Conservation (phyloP, 1,140 invertebrate species). For the Microplitis mediator region DNA sequence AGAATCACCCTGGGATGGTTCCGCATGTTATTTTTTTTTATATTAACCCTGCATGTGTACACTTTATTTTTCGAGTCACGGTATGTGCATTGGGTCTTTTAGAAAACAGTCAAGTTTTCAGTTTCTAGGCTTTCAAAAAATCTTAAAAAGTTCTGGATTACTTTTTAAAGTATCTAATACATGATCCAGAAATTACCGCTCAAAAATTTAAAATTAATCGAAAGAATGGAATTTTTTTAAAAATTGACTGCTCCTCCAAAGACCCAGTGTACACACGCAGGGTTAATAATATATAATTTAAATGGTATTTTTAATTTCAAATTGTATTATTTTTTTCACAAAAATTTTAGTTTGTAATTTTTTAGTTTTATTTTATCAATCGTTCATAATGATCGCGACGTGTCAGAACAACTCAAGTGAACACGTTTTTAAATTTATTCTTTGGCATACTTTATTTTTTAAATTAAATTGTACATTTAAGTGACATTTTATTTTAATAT, state of each 20-base stretch:
- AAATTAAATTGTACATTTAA: constrained; percentile 24
- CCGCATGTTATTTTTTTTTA: neutral
- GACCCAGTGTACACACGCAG: too few species aligned
- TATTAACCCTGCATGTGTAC: neutral
- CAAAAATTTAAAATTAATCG: too few species aligned
- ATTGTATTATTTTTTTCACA: neutral
- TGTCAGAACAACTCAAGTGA: constrained; percentile 37
- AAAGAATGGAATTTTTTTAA: too few species aligned
- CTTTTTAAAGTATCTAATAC: too few species aligned
- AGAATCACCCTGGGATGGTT: constrained; percentile 36
- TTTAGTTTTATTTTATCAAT: constrained; percentile 8
- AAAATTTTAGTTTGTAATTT: neutral
- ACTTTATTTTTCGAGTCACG: neutral
- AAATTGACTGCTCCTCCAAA: too few species aligned
- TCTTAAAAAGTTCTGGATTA: too few species aligned
- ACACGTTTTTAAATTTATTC: constrained; percentile 37
- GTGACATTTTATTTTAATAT: constrained; percentile 53
- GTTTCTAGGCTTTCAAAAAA: too few species aligned
- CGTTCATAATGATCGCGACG: constrained; percentile 13
- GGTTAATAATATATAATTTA: too few species aligned
- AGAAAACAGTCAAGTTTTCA: too few species aligned
- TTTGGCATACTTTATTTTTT: constrained; percentile 48
- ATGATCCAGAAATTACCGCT: too few species aligned
- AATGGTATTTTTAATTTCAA: neutral
- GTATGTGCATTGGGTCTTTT: too few species aligned